phyloP scores from a whole-genome alignment of 2,888 invertebrate genomes.

The Netelia fuscicornis region DNA sequence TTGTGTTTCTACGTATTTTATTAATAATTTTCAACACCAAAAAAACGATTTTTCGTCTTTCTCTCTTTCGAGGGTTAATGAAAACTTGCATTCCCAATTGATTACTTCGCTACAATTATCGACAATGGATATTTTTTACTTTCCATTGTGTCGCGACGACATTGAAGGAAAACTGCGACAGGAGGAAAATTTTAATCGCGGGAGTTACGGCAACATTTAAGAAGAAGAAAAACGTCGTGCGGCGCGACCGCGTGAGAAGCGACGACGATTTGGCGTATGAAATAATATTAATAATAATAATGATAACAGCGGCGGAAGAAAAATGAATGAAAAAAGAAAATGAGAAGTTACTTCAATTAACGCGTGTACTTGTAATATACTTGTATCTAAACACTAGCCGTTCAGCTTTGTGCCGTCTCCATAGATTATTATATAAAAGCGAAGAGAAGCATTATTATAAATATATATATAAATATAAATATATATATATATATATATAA shows the following conservation, averaged over 20 bases:
- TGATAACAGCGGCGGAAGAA: slow-evolving; percentile 3
- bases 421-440: slow-evolving; percentile 76
- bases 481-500: slow-evolving; percentile 54
- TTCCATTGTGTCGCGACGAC: no score
- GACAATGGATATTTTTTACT: no score
- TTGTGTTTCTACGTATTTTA: slow-evolving; percentile 68
- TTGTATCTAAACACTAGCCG: slow-evolving; percentile 82
- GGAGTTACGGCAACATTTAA: no score
- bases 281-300: slow-evolving; percentile 2
- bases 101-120: neutral
- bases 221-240: no score
- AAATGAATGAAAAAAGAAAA: slow-evolving; percentile 39
- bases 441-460: slow-evolving; percentile 68
- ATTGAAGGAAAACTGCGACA: no score
- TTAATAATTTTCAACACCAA: slow-evolving; percentile 35
- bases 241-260: no score
- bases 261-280: no score
- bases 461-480: slow-evolving; percentile 66
- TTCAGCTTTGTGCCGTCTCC: slow-evolving; percentile 84
- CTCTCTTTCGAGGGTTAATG: neutral
- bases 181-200: no score
- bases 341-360: slow-evolving; percentile 62
- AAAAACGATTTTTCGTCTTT: neutral
- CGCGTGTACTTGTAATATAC: slow-evolving; percentile 81
- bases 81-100: neutral